Evolutionary conservation across 1,140 invertebrate species (phyloP), one percentile per base, ranked within the genome.

Genomic region (Nasonia longicornis): DNA sequence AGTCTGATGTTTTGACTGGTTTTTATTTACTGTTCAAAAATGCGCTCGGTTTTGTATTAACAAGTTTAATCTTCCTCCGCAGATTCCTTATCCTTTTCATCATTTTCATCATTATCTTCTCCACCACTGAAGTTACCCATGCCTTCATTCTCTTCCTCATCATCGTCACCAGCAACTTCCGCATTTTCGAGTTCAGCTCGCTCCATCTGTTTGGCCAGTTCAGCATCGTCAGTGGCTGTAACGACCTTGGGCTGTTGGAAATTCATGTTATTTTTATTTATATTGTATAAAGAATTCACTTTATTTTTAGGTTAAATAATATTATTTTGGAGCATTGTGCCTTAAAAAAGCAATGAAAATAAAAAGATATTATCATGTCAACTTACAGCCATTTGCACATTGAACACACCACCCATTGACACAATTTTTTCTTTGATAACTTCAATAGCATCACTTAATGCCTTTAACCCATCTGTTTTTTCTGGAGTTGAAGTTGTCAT

Each of bases 401-500:
- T 96, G 88, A 99, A 99, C 71, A 97, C 96, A 83, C 98, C 98
- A 71, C 97, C 96, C 14, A 94, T 92, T 58, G 94, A 92, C 79
- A 92, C 93, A 80, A 99, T 99, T 84, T 94, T 96, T 81, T 94
- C 92, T 88, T 97, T 93, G 75, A 99, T 98, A 84, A 94, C 94
- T 82, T 96, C 95, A 80, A 99, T 96, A 22, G 98, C 97, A 87
- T 95, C 94, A 86, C 97, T 95, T 48, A 99, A 91, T 16, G 96
- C 94, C 90, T 95, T 96, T 63, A 99, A 91, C 10, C 98, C 98
- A 87, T 99, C 97, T 80, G 95, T 93, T 89, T 98, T 96, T 89
- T 99, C 98, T 63, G 99, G 96, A 4, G 98, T 99, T 45, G 97
- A 97, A 66, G 98, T 99, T 14, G 98, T 99, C 93, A 99, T 98